Evolutionary conservation across 2,113 vertebrate genomes (phyloP).

Genomic region (Phrynosoma platyrhinos): DNA sequence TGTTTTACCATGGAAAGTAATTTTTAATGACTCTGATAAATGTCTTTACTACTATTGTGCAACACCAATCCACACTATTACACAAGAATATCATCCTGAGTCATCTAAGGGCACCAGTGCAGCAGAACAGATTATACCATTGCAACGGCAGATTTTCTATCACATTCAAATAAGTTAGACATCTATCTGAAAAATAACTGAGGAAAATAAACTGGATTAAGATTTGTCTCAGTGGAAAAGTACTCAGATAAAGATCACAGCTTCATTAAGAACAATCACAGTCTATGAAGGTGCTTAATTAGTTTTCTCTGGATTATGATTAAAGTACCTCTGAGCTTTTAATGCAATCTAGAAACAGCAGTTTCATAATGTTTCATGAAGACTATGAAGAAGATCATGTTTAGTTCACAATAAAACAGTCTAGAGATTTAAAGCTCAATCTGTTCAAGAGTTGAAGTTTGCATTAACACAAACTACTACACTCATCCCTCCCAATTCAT

Average conservation of each 20-base stretch:
- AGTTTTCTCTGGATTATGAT: slow-evolving; percentile 29
- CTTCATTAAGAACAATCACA: slow-evolving; percentile 28
- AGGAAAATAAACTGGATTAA: slow-evolving; percentile 5
- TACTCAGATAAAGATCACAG: neutral
- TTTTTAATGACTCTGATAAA: too few species aligned
- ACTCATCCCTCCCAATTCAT: too few species aligned
- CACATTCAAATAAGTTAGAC: neutral
- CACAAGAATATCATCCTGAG: neutral
- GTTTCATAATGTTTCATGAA: slow-evolving; percentile 40
- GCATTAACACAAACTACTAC: neutral
- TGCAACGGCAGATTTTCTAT: neutral
- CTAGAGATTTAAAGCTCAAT: slow-evolving; percentile 50
- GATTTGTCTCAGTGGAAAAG: neutral
- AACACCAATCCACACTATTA: neutral
- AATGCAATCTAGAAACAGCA: slow-evolving; percentile 32
- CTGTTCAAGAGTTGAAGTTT: neutral
- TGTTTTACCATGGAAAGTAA: too few species aligned
- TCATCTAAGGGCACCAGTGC: neutral
- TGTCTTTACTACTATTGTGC: neutral
- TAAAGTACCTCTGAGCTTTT: slow-evolving; percentile 16
- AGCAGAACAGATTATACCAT: neutral
- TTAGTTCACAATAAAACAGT: slow-evolving; percentile 52
- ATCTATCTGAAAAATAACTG: slow-evolving; percentile 12
- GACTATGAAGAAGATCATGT: slow-evolving; percentile 39
- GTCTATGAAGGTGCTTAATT: slow-evolving; percentile 27